Evolutionary conservation across 1,140 invertebrate species (phyloP).

Genomic region (Limonius californicus): DNA sequence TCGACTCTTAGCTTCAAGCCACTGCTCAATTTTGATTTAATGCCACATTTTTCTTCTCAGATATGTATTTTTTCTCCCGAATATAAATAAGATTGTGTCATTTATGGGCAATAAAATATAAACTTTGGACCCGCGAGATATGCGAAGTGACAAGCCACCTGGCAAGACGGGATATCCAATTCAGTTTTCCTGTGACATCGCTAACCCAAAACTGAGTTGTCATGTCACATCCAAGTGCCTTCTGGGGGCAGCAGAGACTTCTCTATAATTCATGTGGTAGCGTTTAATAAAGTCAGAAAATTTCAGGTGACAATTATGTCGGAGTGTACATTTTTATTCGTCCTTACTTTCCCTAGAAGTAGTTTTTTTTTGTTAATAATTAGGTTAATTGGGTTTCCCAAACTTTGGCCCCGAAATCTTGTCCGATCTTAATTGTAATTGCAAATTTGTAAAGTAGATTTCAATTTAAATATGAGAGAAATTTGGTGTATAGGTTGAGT

Average conservation of each 20-base stretch:
- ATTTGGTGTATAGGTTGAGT: no score
- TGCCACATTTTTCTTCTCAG: background rate
- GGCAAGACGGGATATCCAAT: background rate
- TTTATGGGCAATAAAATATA: constrained; percentile 9
- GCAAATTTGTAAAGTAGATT: no score
- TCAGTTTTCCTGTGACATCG: background rate
- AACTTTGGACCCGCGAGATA: constrained; percentile 4
- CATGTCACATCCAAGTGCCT: background rate
- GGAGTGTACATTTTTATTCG: no score
- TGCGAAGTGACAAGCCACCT: background rate
- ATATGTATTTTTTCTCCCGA: background rate
- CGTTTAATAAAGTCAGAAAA: constrained; percentile 31
- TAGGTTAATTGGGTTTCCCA: no score
- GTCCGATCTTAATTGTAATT: no score
- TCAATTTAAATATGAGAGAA: no score
- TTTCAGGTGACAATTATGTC: constrained; percentile 31
- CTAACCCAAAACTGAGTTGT: constrained; percentile 4
- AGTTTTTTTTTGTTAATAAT: no score
- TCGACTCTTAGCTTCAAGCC: background rate
- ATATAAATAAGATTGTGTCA: constrained; percentile 12
- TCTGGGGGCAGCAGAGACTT: constrained; percentile 8
- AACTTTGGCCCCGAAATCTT: no score
- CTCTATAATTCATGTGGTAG: constrained; percentile 28
- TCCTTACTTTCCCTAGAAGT: no score
- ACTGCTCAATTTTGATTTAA: background rate